Evolutionary conservation across 2,888 invertebrate species (phyloP).

Genomic region (Heteromyza rotundicornis): DNA sequence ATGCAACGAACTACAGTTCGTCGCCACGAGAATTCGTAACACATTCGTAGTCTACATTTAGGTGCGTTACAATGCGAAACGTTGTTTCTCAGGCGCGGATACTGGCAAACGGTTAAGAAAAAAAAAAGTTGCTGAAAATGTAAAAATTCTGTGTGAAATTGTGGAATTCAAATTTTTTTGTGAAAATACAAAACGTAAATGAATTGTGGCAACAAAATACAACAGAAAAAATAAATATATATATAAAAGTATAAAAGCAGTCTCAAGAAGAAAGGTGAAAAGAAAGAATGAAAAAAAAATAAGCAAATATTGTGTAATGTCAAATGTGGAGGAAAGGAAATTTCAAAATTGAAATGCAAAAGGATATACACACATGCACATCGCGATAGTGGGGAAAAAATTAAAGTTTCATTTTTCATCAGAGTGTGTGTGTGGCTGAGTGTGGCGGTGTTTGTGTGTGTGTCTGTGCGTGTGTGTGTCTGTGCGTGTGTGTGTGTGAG

Average conservation of each 20-base stretch:
- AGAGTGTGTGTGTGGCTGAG: conserved; percentile 3
- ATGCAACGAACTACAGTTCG: conserved; percentile 25
- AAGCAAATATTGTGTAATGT: conserved; percentile 52
- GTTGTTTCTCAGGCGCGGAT: conserved; percentile 21
- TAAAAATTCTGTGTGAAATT: conserved; percentile 8
- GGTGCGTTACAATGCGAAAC: conserved; percentile 53
- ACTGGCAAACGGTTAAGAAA: conserved; percentile 30
- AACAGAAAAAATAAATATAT: neutral
- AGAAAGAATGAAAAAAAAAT: conserved; percentile 26
- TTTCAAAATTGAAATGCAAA: conserved; percentile 20
- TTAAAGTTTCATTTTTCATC: conserved; percentile 10
- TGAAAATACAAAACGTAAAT: too few relatives aligned
- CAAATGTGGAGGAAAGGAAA: conserved; percentile 33
- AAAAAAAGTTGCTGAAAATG: conserved; percentile 27
- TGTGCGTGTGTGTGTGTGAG: neutral
- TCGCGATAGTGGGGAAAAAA: neutral
- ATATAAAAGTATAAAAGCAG: conserved; percentile 16
- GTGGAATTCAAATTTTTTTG: neutral
- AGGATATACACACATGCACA: neutral
- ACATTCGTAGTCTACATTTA: conserved; percentile 57
- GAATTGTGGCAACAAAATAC: too few relatives aligned
- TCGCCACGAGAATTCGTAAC: conserved; percentile 38
- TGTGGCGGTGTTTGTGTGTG: conserved; percentile 10
- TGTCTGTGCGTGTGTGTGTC: neutral
- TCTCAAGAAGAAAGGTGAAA: conserved; percentile 20